These are phyloP conservation scores for Magallana gigas DNA, from an alignment of 1,140 invertebrate species.

Conservation along the genomic window DNA sequence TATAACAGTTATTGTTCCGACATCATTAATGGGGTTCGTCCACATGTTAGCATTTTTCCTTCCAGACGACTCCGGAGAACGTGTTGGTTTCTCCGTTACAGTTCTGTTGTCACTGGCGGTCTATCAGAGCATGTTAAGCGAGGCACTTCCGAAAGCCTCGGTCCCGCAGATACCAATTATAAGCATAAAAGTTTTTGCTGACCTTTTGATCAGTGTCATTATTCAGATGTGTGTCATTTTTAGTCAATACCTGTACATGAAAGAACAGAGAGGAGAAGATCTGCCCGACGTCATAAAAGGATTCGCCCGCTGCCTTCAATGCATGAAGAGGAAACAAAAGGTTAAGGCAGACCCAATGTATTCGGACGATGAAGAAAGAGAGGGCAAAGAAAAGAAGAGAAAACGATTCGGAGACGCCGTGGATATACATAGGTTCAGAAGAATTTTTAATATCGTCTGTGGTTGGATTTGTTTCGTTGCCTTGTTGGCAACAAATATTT, in stretches of 20 bases:
- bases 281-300: neutral
- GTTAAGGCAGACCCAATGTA: neutral
- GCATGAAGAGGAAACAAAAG: neutral
- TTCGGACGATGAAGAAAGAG: neutral
- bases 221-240: conserved; percentile 4
- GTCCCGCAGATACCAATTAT: neutral
- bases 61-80: conserved; percentile 41
- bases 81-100: conserved; percentile 38
- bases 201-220: neutral
- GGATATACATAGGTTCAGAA: neutral
- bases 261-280: neutral
- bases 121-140: conserved; percentile 19
- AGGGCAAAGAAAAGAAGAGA: neutral
- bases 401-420: neutral
- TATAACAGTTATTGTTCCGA: conserved; percentile 5
- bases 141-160: conserved; percentile 35
- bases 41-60: conserved; percentile 38
- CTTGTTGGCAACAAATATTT: neutral
- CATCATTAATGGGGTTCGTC: conserved; percentile 24
- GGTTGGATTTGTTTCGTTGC: neutral
- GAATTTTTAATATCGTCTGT: neutral
- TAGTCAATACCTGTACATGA: conserved; percentile 1
- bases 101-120: conserved; percentile 29
- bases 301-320: neutral
- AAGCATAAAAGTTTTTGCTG: conserved; percentile 23